Evolutionary conservation across 2,113 vertebrate genomes (phyloP).

Genomic region (Garra rufa): DNA sequence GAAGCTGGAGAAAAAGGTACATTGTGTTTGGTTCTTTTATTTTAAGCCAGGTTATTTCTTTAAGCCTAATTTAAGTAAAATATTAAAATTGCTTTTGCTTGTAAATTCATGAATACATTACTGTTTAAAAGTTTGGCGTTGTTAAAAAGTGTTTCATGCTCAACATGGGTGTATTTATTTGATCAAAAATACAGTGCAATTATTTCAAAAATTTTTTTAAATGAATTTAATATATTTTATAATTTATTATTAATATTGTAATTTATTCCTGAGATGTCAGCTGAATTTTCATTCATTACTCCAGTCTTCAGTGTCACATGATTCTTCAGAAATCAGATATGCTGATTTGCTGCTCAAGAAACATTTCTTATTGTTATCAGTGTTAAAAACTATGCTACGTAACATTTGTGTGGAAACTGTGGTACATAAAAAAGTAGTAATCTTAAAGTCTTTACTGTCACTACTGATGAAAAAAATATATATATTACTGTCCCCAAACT

Average conservation of each 20-base stretch:
- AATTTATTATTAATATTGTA: no score
- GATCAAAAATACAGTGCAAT: no score
- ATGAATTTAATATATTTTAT: no score
- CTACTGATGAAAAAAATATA: no score
- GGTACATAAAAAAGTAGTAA: no score
- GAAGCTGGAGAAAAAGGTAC: conserved; percentile 90
- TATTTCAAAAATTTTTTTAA: no score
- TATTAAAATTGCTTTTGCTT: not conserved
- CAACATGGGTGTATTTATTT: no score
- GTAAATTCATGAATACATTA: not conserved
- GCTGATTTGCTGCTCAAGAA: not conserved
- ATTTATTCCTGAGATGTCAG: not conserved
- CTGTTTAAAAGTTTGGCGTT: not conserved
- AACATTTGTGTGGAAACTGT: no score
- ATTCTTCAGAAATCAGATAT: no score
- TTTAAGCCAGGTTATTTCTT: no score
- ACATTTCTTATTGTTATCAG: not conserved
- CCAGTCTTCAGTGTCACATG: not conserved
- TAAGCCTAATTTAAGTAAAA: not conserved
- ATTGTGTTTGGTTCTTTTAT: not conserved
- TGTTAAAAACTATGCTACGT: not conserved
- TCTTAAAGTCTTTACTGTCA: no score
- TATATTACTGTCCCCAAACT: not conserved
- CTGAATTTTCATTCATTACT: not conserved
- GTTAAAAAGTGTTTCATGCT: not conserved